phyloP scores from a whole-genome alignment of 2,113 vertebrate genomes.

The Sakesphorus luctuosus region DNA sequence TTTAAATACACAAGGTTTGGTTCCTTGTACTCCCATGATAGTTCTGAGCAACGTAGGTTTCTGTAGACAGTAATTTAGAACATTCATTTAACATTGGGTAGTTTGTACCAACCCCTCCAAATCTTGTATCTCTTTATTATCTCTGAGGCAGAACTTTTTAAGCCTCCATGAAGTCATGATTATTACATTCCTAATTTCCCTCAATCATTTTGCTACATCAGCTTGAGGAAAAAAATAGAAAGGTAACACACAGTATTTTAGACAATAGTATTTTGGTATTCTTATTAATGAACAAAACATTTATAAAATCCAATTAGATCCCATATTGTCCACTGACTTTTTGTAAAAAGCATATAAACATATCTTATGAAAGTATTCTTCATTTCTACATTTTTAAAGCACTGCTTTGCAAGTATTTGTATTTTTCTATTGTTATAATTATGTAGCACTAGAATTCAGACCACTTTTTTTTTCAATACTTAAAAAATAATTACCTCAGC shows the following conservation, averaged over 20 bases:
- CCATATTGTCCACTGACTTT: not conserved
- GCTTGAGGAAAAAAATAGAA: not conserved
- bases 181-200: not conserved
- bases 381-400: not conserved
- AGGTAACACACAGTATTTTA: accelerated
- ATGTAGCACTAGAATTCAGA: not conserved
- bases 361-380: not conserved
- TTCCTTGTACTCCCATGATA: not conserved
- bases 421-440: not conserved
- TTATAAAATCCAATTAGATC: not conserved
- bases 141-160: not conserved
- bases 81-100: not conserved
- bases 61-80: not conserved
- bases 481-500: not conserved
- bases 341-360: not conserved
- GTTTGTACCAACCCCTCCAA: not conserved
- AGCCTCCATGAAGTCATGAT: not conserved
- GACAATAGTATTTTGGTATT: not conserved
- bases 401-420: not conserved
- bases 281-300: not conserved
- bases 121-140: not conserved
- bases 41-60: not conserved
- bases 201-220: not conserved
- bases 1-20: not conserved
- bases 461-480: not conserved